phyloP scores from a whole-genome alignment of 1,140 invertebrate genomes.

The Saccostrea echinata region DNA sequence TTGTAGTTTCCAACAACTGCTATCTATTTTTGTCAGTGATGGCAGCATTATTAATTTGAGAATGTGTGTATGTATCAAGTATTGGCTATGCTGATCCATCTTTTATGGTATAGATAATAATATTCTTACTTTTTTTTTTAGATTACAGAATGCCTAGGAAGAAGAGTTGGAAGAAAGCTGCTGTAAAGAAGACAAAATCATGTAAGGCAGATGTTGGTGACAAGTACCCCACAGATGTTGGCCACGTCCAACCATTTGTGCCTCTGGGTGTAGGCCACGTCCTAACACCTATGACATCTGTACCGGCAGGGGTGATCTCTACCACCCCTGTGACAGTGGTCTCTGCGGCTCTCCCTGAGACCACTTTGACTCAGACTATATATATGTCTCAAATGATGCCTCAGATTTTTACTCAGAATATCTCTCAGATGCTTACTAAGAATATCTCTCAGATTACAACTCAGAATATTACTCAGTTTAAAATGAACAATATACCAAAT shows the following conservation, averaged over 20 bases:
- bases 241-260: conserved; percentile 33
- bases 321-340: no score
- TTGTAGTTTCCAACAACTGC: neutral
- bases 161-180: conserved; percentile 34
- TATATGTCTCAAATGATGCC: neutral
- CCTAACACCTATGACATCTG: conserved; percentile 45
- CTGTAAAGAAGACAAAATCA: neutral
- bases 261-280: conserved; percentile 43
- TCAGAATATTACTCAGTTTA: neutral
- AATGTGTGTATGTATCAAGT: neutral
- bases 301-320: neutral
- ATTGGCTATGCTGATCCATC: neutral
- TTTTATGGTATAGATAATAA: conserved; percentile 2
- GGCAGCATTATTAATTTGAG: neutral
- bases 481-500: conserved; percentile 2
- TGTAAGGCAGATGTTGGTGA: conserved; percentile 41
- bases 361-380: neutral
- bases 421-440: conserved; percentile 3
- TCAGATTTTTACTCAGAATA: conserved; percentile 22
- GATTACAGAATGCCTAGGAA: conserved; percentile 36
- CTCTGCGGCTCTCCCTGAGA: no score
- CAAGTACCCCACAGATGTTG: conserved; percentile 26
- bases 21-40: conserved; percentile 2
- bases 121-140: neutral
- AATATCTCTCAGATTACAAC: neutral